Conservation (phyloP, 2,888 invertebrate species). For the Dolomedes plantarius region DNA sequence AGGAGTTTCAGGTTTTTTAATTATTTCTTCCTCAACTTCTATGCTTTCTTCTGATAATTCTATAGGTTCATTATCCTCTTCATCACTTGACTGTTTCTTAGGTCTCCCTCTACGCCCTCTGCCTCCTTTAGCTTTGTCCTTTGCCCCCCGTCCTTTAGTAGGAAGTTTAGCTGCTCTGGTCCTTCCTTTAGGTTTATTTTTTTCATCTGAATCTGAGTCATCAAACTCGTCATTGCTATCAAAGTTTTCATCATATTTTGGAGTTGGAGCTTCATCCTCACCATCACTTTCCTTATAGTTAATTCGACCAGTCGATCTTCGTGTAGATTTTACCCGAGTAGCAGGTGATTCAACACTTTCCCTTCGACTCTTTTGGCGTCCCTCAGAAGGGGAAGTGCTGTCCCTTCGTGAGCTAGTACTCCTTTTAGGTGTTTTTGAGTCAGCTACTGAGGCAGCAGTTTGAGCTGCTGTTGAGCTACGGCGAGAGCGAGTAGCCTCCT, state of each 20-base stretch:
- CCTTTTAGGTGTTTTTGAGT: slow-evolving; percentile 53
- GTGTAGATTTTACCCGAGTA: slow-evolving; percentile 47
- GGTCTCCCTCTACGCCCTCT: slow-evolving; percentile 27
- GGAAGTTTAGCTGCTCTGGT: slow-evolving; percentile 15
- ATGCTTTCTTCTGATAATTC: slow-evolving; percentile 35
- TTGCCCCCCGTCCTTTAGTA: slow-evolving; percentile 19
- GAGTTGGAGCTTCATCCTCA: slow-evolving; percentile 49
- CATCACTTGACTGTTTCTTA: slow-evolving; percentile 31
- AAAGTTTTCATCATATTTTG: slow-evolving; percentile 64
- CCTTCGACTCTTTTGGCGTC: slow-evolving; percentile 12
- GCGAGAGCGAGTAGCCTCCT: slow-evolving; percentile 51
- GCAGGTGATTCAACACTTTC: slow-evolving; percentile 53
- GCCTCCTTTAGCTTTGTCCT: slow-evolving; percentile 19
- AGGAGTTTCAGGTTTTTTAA: neutral
- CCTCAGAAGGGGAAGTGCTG: slow-evolving; percentile 59
- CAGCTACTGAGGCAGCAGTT: slow-evolving; percentile 69
- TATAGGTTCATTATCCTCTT: slow-evolving; percentile 48
- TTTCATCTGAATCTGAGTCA: slow-evolving; percentile 65
- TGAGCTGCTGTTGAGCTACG: slow-evolving; percentile 70
- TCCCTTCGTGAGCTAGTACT: slow-evolving; percentile 39
- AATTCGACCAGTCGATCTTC: slow-evolving; percentile 45
- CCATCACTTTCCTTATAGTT: slow-evolving; percentile 72
- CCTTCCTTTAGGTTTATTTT: slow-evolving; percentile 35
- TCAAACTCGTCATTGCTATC: slow-evolving; percentile 61
- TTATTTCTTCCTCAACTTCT: slow-evolving; percentile 20